Percentiles rank a stretch among this genome's conserved stretches.
These are phyloP conservation scores for Oryzias celebensis DNA, from an alignment of 2,113 vertebrate genomes.

Conservation along the genomic window DNA sequence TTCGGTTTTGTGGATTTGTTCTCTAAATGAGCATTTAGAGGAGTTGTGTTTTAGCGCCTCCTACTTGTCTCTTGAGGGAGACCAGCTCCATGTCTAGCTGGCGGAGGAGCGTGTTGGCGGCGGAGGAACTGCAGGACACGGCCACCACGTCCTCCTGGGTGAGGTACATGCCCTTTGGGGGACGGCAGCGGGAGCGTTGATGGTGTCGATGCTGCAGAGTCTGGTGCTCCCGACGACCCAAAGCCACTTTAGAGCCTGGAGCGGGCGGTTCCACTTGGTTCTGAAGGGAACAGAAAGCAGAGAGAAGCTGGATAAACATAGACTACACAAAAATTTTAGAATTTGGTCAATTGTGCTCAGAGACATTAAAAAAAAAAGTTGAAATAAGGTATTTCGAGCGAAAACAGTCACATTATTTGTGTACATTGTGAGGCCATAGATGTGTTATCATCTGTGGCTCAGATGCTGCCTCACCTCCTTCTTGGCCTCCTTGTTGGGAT, in stretches of 20 bases:
- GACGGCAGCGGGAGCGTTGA: slow-evolving; percentile 93
- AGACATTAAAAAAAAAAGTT: neutral
- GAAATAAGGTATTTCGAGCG: too few relatives aligned
- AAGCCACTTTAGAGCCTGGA: slow-evolving; percentile 86
- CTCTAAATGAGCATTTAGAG: neutral
- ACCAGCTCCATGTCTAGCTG: slow-evolving; percentile 98
- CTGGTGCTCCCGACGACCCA: slow-evolving; percentile 93
- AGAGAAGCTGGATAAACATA: neutral
- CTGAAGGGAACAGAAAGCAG: slow-evolving; percentile 50
- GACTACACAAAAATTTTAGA: rapidly evolving
- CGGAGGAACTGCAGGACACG: slow-evolving; percentile 91
- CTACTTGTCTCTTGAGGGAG: slow-evolving; percentile 97
- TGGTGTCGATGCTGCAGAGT: slow-evolving; percentile 95
- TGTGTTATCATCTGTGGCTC: neutral
- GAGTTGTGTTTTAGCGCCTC: neutral
- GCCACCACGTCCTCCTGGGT: slow-evolving; percentile 96
- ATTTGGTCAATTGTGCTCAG: neutral
- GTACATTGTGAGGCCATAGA: neutral
- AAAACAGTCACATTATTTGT: too few relatives aligned
- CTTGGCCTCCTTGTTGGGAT: slow-evolving; percentile 95
- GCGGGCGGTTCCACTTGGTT: slow-evolving; percentile 81
- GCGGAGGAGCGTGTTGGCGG: slow-evolving; percentile 92
- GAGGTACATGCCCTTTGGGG: slow-evolving; percentile 98
- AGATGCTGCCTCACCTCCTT: slow-evolving; percentile 85
- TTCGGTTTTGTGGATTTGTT: neutral